These are phyloP conservation scores for Celastrina argiolus DNA, from an alignment of 2,888 invertebrate genomes.

Conservation along the genomic window DNA sequence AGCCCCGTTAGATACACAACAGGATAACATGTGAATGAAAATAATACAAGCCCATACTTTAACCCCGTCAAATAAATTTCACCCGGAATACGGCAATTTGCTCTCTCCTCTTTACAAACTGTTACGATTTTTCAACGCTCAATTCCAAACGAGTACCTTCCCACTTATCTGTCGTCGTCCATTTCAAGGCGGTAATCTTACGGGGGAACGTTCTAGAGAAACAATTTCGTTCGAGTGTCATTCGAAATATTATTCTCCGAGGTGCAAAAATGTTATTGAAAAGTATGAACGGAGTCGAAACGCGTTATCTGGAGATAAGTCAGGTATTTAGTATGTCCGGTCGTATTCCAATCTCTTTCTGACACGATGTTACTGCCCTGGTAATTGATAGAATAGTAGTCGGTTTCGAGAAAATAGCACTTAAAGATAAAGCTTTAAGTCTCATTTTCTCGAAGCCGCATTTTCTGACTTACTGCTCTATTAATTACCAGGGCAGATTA, in stretches of 20 bases:
- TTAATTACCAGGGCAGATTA: too few species aligned
- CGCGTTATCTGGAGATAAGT: neutral
- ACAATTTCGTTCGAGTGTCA: constrained; percentile 24
- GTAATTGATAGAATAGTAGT: too few species aligned
- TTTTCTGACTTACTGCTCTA: too few species aligned
- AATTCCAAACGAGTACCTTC: constrained; percentile 28
- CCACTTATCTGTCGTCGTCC: constrained; percentile 28
- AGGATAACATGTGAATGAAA: neutral
- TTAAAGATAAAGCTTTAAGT: too few species aligned
- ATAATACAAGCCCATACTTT: constrained; percentile 13
- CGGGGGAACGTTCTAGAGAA: constrained; percentile 20
- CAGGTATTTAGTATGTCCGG: neutral
- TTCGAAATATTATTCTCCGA: constrained; percentile 4
- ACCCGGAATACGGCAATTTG: constrained; percentile 23
- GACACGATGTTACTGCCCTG: too few species aligned
- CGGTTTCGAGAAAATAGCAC: too few species aligned
- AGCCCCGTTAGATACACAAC: neutral
- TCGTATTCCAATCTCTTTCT: neutral
- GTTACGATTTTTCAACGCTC: constrained; percentile 28
- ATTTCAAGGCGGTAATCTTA: constrained; percentile 25
- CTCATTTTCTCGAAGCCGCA: too few species aligned
- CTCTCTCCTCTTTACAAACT: constrained; percentile 24
- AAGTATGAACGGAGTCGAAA: neutral
- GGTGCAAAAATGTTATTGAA: neutral
- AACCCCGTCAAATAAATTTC: constrained; percentile 23